Base-by-base conservation (phyloP, 2,888 invertebrate species). In the Coremacera marginata region DNA sequence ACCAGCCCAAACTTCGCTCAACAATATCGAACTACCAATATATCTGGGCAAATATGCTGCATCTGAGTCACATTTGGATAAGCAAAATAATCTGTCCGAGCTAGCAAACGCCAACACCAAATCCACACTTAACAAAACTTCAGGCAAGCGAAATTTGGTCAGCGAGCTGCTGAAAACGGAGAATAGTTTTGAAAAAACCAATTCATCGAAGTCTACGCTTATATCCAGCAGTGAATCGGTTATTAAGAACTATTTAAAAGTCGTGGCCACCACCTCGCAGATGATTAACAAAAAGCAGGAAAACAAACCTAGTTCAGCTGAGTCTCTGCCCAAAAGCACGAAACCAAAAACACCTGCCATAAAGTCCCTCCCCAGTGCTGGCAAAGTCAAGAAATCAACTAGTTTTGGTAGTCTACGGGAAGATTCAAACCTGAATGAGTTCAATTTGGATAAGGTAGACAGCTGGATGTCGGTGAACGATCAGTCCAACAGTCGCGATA, bases 391-490 rank as follows among this genome's bases (percentile, higher is more conserved):
- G 79, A 86, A 86, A 72, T 16, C 27, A 11, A 82, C 84, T 57
- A 85, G 85, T 74, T 84, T 84, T 73, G 82, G 85, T 11, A 84
- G 82, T 52, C 78, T 86, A 37, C 82, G 88, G 1, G 87, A 89
- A 77, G 89, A 89, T 73, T 84, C 87, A 0, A 88, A 87, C 78
- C 78, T 89, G 5, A 86, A 85, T 70, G 89, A 89, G 76, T 89
- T 89, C 76, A 87, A 90, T 82, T 82, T 90, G 77, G 90, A 90
- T 77, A 89, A 89, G 81, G 86, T 90, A 44, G 90, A 89, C 73
- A 89, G 88, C 76, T 90, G 90, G 90, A 90, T 90, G 89, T 88
- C 90, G 9, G 85, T 88, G 81, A 87, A 90, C 76, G 86, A 86
- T 63, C 83, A 84, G 55, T 80, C 83, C 77, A 70, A 4, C 74